Conservation (phyloP, 2,888 invertebrate genomes). For the Drosophila pseudotakahashii region DNA sequence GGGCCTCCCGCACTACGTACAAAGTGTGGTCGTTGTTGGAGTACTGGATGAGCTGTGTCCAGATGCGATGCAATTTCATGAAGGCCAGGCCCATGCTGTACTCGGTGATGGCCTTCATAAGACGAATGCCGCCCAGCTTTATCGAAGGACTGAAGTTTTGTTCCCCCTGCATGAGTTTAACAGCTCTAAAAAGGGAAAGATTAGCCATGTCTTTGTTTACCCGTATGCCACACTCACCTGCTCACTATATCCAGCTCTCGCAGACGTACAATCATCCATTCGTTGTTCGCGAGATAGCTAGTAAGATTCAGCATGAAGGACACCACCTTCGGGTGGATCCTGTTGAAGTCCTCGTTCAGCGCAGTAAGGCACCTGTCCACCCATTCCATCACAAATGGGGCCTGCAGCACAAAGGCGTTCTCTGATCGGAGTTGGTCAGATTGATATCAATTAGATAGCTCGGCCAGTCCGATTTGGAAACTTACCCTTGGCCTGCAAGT, state of each 20-base stretch:
- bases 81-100: constrained; percentile 88
- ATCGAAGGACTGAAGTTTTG: constrained; percentile 86
- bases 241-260: constrained; percentile 83
- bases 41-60: constrained; percentile 88
- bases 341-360: constrained; percentile 80
- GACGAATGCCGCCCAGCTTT: constrained; percentile 88
- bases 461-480: constrained; percentile 48
- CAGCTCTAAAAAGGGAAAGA: constrained; percentile 68
- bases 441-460: not conserved
- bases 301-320: constrained; percentile 88
- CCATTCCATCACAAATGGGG: constrained; percentile 84
- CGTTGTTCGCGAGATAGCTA: constrained; percentile 86
- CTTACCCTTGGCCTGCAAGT: constrained; percentile 86
- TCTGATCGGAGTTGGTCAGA: constrained; percentile 68
- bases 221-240: constrained; percentile 59
- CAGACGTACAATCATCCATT: constrained; percentile 87
- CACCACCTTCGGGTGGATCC: constrained; percentile 85
- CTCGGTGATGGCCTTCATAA: constrained; percentile 86
- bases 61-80: constrained; percentile 87
- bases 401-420: constrained; percentile 80
- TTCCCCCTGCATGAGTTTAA: constrained; percentile 66
- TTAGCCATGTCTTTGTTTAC: not conserved
- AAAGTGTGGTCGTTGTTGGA: constrained; percentile 89
- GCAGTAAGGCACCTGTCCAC: constrained; percentile 83
- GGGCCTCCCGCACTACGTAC: constrained; percentile 89